Evolutionary conservation across 1,140 invertebrate genomes (phyloP), one percentile per base, ranked within the genome.

Genomic region (Drosophila nebulosa): DNA sequence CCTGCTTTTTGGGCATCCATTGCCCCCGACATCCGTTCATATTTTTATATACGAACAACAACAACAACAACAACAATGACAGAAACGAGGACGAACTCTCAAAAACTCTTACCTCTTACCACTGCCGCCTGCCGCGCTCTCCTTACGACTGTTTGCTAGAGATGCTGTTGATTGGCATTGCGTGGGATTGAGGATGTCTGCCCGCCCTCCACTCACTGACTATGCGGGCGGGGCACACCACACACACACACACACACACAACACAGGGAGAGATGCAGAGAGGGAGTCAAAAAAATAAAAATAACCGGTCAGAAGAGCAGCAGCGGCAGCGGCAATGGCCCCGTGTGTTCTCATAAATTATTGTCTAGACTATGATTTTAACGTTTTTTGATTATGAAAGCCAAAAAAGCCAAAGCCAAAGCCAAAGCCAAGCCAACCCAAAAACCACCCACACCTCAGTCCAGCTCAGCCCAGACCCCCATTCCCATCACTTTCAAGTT

Each of bases 301-400:
- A 57, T 58, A 53, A 60, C 46, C 42, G 52, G 18, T 14, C 36
- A 61, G 52, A 12, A 57, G 50, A 74, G 62, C 75, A 59, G 63
- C 74, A 30, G 14, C 1, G 12, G 3, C 32, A 35, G 32, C 32
- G 32, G 67, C 69, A 55, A 59, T 53, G n/a, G 69, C 67, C 64
- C 75, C 69, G 78, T 67, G 67, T 46, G 39, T 46, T 46, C 89
- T 90, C 89, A 90, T 90, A 90, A 90, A 90, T 90, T 90, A 90
- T 90, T 90, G 89, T 90, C 89, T 90, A 90, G 89, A 90, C 89
- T 90, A 90, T 90, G 89, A 90, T 90, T 90, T 90, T 90, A 90
- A 90, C 81, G 85, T 90, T 90, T 90, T 90, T 90, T 90, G 89
- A 90, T 90, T 90, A 90, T 90, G 85, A 85, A 85, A 86, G 74